phyloP scores from a whole-genome alignment of 2,113 vertebrate species.

The Blennius ocellaris region DNA sequence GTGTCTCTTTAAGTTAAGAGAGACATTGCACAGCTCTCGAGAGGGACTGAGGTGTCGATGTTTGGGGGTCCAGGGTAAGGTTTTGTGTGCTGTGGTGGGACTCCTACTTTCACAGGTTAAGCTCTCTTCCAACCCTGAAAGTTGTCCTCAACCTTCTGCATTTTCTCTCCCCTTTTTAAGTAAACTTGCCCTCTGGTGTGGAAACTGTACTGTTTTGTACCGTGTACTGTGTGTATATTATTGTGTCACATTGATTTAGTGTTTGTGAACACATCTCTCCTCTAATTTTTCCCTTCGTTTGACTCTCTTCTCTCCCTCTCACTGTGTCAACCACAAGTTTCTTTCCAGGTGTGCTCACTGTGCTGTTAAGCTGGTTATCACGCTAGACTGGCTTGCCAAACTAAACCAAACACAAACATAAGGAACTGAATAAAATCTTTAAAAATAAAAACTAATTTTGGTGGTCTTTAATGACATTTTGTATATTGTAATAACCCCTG shows the following conservation, averaged over 20 bases:
- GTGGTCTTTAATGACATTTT: constrained; percentile 62
- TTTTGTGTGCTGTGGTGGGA: constrained; percentile 91
- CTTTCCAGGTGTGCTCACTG: constrained; percentile 94
- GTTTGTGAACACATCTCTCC: constrained; percentile 83
- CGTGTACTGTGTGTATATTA: constrained; percentile 75
- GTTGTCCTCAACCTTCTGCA: constrained; percentile 78
- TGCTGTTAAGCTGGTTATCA: constrained; percentile 81
- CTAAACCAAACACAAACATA: constrained; percentile 75
- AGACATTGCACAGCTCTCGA: constrained; percentile 81
- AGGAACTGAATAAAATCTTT: constrained; percentile 41
- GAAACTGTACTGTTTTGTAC: constrained; percentile 71
- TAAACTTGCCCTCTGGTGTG: constrained; percentile 71
- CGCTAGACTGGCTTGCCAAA: constrained; percentile 80
- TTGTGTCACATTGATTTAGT: constrained; percentile 80
- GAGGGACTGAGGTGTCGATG: constrained; percentile 85
- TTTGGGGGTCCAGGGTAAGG: constrained; percentile 97
- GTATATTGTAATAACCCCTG: constrained; percentile 68
- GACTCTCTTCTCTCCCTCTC: constrained; percentile 85
- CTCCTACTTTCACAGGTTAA: constrained; percentile 85
- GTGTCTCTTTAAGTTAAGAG: constrained; percentile 95
- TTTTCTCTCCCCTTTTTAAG: constrained; percentile 65
- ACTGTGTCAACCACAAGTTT: constrained; percentile 93
- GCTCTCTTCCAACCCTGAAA: constrained; percentile 82
- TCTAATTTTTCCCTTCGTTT: constrained; percentile 81
- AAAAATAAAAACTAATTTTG: constrained; percentile 49